A percentile compares a stretch with the other conserved stretches of the same genome.
These are phyloP conservation scores for Caenorhabditis inopinata DNA, from an alignment of 1,140 invertebrate species.

Conservation along the genomic window DNA sequence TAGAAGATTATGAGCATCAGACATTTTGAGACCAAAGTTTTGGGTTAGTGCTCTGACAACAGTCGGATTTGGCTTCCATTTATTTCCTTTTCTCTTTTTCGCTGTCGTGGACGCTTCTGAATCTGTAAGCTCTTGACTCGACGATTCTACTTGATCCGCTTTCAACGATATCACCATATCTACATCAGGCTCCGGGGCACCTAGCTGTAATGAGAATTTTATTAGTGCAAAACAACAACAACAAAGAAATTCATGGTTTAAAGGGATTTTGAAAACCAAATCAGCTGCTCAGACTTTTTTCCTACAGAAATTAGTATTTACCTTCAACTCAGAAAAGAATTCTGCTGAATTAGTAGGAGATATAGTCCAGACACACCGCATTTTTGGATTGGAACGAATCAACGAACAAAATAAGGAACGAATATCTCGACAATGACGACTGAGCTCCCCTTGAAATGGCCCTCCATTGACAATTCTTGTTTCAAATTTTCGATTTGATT, in stretches of 20 bases:
- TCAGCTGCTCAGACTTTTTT: no score
- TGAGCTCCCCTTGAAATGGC: conserved; percentile 56
- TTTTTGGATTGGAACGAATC: conserved; percentile 53
- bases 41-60: not conserved
- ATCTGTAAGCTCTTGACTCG: not conserved
- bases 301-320: conserved; percentile 1
- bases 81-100: not conserved
- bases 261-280: no score
- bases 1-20: not conserved
- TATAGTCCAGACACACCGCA: conserved; percentile 56
- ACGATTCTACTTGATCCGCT: conserved; percentile 48
- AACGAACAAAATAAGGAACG: conserved; percentile 56
- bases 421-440: conserved; percentile 56
- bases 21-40: not conserved
- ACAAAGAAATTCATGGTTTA: no score
- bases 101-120: not conserved
- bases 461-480: conserved; percentile 47
- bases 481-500: conserved; percentile 63
- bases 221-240: no score
- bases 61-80: conserved; percentile 7
- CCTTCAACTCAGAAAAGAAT: conserved; percentile 64
- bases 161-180: conserved; percentile 52
- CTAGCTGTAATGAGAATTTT: conserved; percentile 44
- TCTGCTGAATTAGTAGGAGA: conserved; percentile 57
- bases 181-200: conserved; percentile 55